Conservation (phyloP, 2,797 vertebrate species). For the Luscinia megarhynchos region DNA sequence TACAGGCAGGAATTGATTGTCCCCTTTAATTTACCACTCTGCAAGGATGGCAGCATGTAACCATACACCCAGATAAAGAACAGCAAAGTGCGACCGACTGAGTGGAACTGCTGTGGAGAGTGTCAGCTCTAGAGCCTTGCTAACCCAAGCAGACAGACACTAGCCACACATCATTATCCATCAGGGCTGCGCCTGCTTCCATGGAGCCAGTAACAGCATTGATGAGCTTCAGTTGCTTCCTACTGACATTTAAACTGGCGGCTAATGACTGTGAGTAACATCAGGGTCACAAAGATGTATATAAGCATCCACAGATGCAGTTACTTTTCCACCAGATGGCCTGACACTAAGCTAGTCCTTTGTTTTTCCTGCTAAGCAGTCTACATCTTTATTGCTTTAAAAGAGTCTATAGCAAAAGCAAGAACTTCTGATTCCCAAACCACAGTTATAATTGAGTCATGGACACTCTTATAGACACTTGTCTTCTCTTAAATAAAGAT, state of each 20-base stretch:
- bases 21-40: background rate
- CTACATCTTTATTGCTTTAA: background rate
- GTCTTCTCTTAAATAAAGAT: background rate
- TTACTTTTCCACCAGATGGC: background rate
- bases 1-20: background rate
- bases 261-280: background rate
- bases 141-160: background rate
- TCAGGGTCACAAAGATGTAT: too few relatives aligned
- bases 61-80: background rate
- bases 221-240: background rate
- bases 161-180: accelerated
- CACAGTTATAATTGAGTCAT: background rate
- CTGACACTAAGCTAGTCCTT: background rate
- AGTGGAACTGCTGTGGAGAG: background rate
- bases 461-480: background rate
- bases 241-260: background rate
- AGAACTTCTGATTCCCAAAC: background rate
- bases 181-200: background rate
- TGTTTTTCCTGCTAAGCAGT: background rate
- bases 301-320: background rate
- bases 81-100: background rate
- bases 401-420: background rate
- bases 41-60: background rate
- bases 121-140: background rate
- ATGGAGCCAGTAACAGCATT: background rate